Conservation (phyloP, 2,113 vertebrate genomes). For the Rafetus swinhoei region DNA sequence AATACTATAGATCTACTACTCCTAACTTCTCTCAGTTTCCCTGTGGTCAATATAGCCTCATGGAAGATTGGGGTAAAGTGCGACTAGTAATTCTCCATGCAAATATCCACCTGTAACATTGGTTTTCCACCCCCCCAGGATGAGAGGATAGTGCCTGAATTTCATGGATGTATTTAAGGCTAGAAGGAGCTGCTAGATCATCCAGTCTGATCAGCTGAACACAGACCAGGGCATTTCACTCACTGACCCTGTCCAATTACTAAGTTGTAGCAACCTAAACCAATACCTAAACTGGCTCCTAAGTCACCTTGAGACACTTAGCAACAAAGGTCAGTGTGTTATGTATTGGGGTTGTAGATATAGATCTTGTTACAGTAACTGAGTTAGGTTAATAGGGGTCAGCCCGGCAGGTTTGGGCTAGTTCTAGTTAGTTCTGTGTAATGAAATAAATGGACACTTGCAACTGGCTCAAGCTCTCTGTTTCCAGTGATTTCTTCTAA, state of each 20-base stretch:
- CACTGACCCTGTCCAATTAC: not conserved
- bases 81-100: not conserved
- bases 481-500: too few relatives aligned
- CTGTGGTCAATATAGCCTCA: rapidly evolving
- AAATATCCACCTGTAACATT: not conserved
- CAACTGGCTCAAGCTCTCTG: too few relatives aligned
- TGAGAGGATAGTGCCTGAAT: rapidly evolving
- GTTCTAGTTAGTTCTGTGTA: too few relatives aligned
- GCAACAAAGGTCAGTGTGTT: not conserved
- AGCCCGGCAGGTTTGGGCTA: too few relatives aligned
- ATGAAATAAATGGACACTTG: too few relatives aligned
- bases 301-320: not conserved
- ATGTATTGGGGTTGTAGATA: too few relatives aligned
- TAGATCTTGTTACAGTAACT: too few relatives aligned
- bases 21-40: not conserved
- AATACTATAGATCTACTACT: not conserved
- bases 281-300: not conserved
- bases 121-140: rapidly evolving
- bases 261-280: not conserved
- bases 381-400: too few relatives aligned
- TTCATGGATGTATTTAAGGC: rapidly evolving
- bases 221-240: not conserved
- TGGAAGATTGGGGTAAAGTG: not conserved
- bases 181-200: rapidly evolving
- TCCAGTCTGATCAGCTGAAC: rapidly evolving